Percentiles rank a stretch among this genome's conserved stretches.
These are phyloP conservation scores for Plagodis dolabraria DNA, from an alignment of 2,888 invertebrate species.

Conservation along the genomic window DNA sequence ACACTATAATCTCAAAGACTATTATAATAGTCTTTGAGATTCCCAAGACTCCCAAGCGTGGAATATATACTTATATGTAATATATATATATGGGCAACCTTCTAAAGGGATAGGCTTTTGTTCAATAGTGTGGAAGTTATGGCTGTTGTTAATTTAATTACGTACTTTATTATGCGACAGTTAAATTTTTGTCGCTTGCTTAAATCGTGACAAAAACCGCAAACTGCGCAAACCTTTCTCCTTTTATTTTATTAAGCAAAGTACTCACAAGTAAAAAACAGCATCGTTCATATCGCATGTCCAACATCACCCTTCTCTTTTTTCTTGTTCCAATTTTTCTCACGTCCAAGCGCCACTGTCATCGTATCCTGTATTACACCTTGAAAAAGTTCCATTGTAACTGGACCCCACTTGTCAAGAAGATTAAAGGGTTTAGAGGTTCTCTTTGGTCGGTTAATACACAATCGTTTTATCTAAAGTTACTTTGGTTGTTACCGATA, in stretches of 20 bases:
- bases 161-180: no score
- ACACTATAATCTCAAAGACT: no score
- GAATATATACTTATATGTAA: no score
- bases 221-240: background rate
- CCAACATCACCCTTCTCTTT: constrained; percentile 19
- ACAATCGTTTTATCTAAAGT: constrained; percentile 37
- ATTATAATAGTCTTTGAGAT: no score
- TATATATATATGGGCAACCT: no score
- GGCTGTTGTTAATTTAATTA: no score
- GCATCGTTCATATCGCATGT: constrained; percentile 16
- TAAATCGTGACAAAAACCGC: no score
- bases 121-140: no score
- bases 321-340: constrained; percentile 34
- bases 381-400: constrained; percentile 26
- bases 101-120: no score
- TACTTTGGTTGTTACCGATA: constrained; percentile 30
- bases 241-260: background rate
- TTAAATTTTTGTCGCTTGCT: no score
- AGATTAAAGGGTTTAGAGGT: constrained; percentile 14
- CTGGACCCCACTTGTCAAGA: constrained; percentile 17
- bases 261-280: background rate
- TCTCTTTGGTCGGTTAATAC: constrained; percentile 30
- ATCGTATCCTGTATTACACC: constrained; percentile 37
- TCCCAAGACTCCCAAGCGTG: no score
- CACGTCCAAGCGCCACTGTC: constrained; percentile 31